Conservation (phyloP, 1,140 invertebrate species). For the Acromyrmex echinatior region DNA sequence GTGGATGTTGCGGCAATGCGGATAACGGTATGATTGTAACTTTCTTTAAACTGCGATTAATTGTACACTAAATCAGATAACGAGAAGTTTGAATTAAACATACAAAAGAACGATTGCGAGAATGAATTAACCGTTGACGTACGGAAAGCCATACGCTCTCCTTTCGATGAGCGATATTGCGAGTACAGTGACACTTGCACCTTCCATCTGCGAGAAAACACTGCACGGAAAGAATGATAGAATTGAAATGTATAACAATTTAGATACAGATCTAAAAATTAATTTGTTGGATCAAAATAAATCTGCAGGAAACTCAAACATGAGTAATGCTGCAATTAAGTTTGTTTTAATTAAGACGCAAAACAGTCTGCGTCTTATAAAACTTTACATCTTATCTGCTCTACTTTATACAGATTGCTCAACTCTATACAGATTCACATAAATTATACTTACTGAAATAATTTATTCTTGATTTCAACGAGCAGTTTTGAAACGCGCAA, state of each 20-base stretch:
- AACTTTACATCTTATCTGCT: neutral
- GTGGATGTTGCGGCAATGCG: constrained; percentile 64
- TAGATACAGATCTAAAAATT: too few relatives aligned
- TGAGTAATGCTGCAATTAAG: neutral
- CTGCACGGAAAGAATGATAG: neutral
- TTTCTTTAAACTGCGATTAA: constrained; percentile 70
- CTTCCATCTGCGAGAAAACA: neutral
- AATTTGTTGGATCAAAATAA: too few relatives aligned
- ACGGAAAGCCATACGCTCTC: constrained; percentile 18
- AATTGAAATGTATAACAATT: too few relatives aligned
- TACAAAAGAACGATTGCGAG: constrained; percentile 40
- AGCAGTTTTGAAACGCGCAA: neutral
- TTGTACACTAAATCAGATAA: constrained; percentile 68
- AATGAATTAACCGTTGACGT: constrained; percentile 6
- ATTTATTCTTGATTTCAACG: constrained; percentile 20
- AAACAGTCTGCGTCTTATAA: neutral
- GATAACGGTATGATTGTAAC: constrained; percentile 69
- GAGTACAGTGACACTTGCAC: neutral
- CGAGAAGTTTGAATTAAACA: constrained; percentile 68
- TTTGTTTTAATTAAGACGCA: neutral
- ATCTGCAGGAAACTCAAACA: too few relatives aligned
- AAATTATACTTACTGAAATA: constrained; percentile 19
- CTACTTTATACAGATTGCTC: neutral
- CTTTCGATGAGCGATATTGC: neutral
- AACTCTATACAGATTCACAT: neutral